Evolutionary conservation across 2,888 invertebrate species (phyloP), one percentile per base, ranked within the genome.

Genomic region (Biston betularia): DNA sequence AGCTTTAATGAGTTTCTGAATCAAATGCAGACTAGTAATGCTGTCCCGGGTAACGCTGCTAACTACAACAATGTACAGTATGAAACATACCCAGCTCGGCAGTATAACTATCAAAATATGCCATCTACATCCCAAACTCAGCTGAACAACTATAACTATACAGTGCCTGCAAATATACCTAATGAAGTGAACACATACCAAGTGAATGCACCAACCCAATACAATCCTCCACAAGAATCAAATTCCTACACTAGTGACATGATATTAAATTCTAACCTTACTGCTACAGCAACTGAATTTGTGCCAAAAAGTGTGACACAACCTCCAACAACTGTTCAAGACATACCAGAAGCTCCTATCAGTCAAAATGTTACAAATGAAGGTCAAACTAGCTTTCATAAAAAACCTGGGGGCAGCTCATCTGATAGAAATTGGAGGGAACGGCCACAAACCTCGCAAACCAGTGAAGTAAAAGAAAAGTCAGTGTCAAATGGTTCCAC

Each of bases 241-340:
- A 80, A 71, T 77, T 73, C 77, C 53, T 88, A 83, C 71, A 71
- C 83, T 50, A 88, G 84, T 80, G 87, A 89, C 58, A 77, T 90
- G 75, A 85, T 89, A 70, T 82, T 87, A 58, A 90, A 89, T 73
- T 95, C 95, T 45, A 95, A 93, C 75, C 86, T 95, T 49, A 95
- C 95, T 63, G 87, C 94, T 12, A 94, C 94, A 52, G 95, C 95
- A 24, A 92, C 87, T 68, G 95, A 95, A 83, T 95, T 95, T 89
- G 90, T 94, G 72, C 95, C 95, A 65, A 94, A 93, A 82, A 76
- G 79, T 74, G 67, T 76, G 45, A 71, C 76, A 57, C 82, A 76
- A 72, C 77, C 80, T 72, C 77, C 83, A 62, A 74, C 77, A 59
- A 85, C 82, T 73, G 78, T 65, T 69, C 82, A 80, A 62, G 80